Evolutionary conservation across 2,888 invertebrate genomes (phyloP).

Genomic region (Lasioglossum marginatum): DNA sequence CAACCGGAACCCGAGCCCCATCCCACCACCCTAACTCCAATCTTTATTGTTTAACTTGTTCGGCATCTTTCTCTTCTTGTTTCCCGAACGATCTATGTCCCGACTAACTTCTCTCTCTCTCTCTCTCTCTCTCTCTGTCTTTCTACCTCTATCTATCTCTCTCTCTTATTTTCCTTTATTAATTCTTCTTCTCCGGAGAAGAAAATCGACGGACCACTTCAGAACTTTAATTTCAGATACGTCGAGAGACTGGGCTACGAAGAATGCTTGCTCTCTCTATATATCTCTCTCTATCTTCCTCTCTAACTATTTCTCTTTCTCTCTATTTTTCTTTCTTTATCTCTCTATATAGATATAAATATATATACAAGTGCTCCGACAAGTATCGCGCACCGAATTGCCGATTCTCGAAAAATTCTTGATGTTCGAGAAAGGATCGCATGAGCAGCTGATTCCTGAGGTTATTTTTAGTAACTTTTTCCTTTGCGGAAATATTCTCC

Average conservation of each 20-base stretch:
- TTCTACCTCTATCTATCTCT: neutral
- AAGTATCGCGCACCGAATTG: too few species aligned
- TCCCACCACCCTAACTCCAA: neutral
- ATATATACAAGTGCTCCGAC: neutral
- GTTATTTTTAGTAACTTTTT: too few species aligned
- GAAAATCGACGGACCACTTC: neutral
- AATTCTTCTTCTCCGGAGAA: neutral
- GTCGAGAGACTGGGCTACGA: neutral
- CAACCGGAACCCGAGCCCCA: neutral
- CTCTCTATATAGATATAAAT: neutral
- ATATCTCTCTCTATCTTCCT: neutral
- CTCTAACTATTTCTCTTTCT: neutral
- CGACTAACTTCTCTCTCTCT: neutral
- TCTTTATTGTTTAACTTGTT: constrained; percentile 32
- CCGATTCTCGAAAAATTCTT: too few species aligned
- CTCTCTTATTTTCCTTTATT: neutral
- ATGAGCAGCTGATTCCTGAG: too few species aligned
- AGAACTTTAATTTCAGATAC: constrained; percentile 1
- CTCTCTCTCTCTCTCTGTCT: neutral
- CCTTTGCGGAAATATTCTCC: too few species aligned
- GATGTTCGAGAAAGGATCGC: too few species aligned
- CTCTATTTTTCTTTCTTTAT: neutral
- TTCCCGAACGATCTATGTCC: constrained; percentile 27
- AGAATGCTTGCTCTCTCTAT: neutral
- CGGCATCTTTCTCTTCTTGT: neutral